Conservation (phyloP, 2,888 invertebrate species). For the Drosophila neoperkinsi region DNA sequence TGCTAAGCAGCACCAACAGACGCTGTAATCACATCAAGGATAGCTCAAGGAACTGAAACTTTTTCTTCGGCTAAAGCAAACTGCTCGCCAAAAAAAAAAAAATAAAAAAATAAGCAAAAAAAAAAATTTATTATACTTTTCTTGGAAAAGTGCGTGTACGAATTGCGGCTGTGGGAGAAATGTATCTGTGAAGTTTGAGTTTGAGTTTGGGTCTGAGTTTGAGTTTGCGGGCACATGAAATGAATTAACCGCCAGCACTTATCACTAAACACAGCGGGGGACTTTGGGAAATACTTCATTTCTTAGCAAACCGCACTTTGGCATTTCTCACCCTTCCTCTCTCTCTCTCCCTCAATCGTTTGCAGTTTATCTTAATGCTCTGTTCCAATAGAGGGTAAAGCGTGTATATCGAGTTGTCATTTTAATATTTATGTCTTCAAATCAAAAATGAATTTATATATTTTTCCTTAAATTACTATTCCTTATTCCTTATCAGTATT, state of each 20-base stretch:
- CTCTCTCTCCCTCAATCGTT: conserved; percentile 1
- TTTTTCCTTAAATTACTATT: not conserved
- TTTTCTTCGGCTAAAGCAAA: not conserved
- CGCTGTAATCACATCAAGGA: conserved; percentile 35
- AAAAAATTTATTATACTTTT: conserved; percentile 17
- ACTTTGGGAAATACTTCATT: conserved; percentile 27
- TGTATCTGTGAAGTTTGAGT: not conserved
- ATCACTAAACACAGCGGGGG: conserved; percentile 51
- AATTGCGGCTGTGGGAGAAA: not conserved
- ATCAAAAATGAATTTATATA: not conserved
- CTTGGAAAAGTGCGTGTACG: conserved; percentile 12
- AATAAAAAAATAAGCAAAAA: not conserved
- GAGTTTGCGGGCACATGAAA: conserved; percentile 30
- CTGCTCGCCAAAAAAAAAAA: conserved; percentile 6
- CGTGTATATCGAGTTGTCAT: not conserved
- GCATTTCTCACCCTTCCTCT: not conserved
- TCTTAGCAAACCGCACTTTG: conserved; percentile 33
- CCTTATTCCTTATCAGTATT: not conserved
- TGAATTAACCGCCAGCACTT: conserved; percentile 51
- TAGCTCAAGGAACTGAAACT: conserved; percentile 26
- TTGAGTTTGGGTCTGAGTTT: not conserved
- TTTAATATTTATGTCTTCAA: fast-evolving
- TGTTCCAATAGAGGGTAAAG: not conserved
- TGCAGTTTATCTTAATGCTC: conserved; percentile 28
- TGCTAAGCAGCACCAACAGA: conserved; percentile 32